phyloP scores from a whole-genome alignment of 2,113 vertebrate species.

The Chamaetylas fuelleborni region DNA sequence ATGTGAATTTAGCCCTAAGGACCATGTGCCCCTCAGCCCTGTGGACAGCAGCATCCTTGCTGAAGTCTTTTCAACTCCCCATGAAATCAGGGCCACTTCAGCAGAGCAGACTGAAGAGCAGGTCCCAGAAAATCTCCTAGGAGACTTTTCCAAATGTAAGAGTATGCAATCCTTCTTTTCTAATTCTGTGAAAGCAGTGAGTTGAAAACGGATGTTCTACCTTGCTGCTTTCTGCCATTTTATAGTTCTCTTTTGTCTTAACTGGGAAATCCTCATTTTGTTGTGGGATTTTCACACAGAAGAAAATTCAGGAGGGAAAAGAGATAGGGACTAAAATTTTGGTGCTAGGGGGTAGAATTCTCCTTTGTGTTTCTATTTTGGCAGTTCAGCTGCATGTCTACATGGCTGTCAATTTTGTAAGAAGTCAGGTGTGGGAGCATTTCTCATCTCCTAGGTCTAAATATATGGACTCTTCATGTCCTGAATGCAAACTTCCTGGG shows the following conservation, averaged over 20 bases:
- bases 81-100: not conserved
- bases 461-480: not conserved
- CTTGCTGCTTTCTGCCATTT: not conserved
- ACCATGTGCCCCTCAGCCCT: not conserved
- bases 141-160: not conserved
- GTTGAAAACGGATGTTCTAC: not conserved
- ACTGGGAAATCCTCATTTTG: not conserved
- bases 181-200: not conserved
- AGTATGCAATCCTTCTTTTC: not conserved
- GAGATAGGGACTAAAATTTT: not conserved
- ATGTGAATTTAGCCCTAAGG: not conserved
- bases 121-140: not conserved
- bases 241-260: not conserved
- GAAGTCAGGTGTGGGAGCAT: not conserved
- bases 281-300: not conserved
- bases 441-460: not conserved
- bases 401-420: not conserved
- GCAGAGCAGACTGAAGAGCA: not conserved
- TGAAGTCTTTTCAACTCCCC: not conserved
- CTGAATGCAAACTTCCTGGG: not conserved
- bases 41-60: not conserved
- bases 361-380: not conserved
- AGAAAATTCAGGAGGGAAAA: not conserved
- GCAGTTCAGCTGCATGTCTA: not conserved
- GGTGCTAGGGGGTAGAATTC: not conserved